Percentiles rank a stretch among this genome's conserved stretches.
Conservation (phyloP, 2,113 vertebrate genomes). For the Echinops telfairi region DNA sequence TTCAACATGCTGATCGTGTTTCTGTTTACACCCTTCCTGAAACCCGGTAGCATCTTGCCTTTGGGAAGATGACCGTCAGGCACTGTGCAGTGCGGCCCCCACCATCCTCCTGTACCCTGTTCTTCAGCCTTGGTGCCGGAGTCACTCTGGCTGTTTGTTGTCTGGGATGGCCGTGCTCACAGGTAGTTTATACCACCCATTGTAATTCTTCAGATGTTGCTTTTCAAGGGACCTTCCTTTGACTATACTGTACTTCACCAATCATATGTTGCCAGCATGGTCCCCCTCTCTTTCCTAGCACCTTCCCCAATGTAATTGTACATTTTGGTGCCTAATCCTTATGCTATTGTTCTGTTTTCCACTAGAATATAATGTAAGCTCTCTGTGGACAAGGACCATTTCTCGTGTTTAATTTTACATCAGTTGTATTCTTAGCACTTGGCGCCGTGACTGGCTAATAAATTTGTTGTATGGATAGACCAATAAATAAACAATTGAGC, state of each 20-base stretch:
- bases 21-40: background rate
- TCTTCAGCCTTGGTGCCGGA: background rate
- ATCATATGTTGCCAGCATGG: background rate
- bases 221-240: background rate
- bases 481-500: slow-evolving; percentile 15
- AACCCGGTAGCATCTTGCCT: background rate
- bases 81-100: background rate
- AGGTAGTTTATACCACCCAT: background rate
- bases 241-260: background rate
- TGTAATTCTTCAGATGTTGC: background rate
- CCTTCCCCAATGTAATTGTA: background rate
- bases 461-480: background rate
- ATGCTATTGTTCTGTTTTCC: background rate
- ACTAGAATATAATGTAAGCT: background rate
- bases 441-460: background rate
- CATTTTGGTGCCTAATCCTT: background rate
- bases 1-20: slow-evolving; percentile 2
- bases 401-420: background rate
- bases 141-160: background rate
- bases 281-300: background rate
- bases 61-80: background rate
- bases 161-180: background rate
- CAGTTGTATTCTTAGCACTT: background rate
- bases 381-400: background rate
- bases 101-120: background rate